These are phyloP conservation scores for Aspidiotus destructor DNA, from an alignment of 2,888 invertebrate species.

Conservation along the genomic window DNA sequence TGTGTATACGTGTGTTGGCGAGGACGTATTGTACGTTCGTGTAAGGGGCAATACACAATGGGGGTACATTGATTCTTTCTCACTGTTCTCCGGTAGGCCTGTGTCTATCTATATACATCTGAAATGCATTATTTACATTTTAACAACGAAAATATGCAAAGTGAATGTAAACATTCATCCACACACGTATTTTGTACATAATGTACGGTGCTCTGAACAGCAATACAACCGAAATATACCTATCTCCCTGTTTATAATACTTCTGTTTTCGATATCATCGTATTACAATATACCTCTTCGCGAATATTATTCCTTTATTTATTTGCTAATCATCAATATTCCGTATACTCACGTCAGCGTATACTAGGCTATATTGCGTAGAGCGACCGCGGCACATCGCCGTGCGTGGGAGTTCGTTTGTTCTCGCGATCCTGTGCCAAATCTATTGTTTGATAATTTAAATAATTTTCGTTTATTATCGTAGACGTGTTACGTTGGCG, in stretches of 20 bases:
- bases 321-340: conserved; percentile 33
- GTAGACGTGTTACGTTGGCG: no score
- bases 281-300: conserved; percentile 31
- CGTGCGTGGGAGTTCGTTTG: no score
- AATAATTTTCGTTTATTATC: no score
- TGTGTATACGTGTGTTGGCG: no score
- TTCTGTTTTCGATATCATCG: conserved; percentile 33
- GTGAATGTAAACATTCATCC: conserved; percentile 31
- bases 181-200: conserved; percentile 21
- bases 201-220: conserved; percentile 20
- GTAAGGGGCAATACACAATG: no score
- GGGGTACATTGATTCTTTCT: no score
- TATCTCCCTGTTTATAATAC: conserved; percentile 31
- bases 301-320: conserved; percentile 28
- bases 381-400: no score
- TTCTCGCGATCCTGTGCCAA: no score
- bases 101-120: conserved; percentile 10
- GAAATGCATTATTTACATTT: conserved; percentile 32
- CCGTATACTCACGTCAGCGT: not conserved
- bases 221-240: conserved; percentile 28
- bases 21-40: no score
- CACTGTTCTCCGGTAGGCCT: no score
- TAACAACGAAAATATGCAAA: conserved; percentile 32
- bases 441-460: no score
- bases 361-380: no score